phyloP scores from a whole-genome alignment of 2,113 vertebrate genomes.

The Columba livia region DNA sequence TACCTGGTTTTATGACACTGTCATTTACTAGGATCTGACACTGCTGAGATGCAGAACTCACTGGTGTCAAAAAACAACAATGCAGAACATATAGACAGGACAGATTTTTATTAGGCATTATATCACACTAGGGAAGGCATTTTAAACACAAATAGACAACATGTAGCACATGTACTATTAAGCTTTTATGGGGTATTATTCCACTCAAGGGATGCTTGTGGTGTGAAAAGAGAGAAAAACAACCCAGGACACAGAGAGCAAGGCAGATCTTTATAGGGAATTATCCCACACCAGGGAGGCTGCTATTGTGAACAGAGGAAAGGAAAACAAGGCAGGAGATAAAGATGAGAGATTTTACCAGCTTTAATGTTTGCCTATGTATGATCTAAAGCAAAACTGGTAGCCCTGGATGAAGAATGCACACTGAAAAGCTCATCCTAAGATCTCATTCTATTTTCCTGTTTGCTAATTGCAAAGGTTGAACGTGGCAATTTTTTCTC shows the following conservation, averaged over 20 bases:
- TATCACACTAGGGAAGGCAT: neutral
- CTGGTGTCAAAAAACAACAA: neutral
- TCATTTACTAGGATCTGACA: neutral
- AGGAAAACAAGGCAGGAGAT: slow-evolving; percentile 49
- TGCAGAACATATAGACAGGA: neutral
- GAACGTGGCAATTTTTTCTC: neutral
- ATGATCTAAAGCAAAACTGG: slow-evolving; percentile 9
- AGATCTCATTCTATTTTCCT: neutral
- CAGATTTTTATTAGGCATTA: slow-evolving; percentile 23
- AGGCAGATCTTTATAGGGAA: slow-evolving; percentile 33
- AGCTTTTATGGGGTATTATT: slow-evolving; percentile 48
- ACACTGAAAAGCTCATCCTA: neutral
- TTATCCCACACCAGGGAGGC: slow-evolving; percentile 16
- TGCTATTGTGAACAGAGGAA: neutral
- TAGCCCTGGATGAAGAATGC: neutral
- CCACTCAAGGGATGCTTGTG: slow-evolving; percentile 6
- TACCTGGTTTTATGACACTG: neutral
- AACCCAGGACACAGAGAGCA: neutral
- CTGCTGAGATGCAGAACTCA: neutral
- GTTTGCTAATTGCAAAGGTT: neutral
- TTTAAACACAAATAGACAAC: slow-evolving; percentile 33
- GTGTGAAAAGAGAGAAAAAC: slow-evolving; percentile 40
- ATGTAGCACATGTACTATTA: slow-evolving; percentile 22
- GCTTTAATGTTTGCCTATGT: neutral
- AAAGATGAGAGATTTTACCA: neutral